phyloP scores from a whole-genome alignment of 2,797 vertebrate species.

The Paedocypris micromegethes region DNA sequence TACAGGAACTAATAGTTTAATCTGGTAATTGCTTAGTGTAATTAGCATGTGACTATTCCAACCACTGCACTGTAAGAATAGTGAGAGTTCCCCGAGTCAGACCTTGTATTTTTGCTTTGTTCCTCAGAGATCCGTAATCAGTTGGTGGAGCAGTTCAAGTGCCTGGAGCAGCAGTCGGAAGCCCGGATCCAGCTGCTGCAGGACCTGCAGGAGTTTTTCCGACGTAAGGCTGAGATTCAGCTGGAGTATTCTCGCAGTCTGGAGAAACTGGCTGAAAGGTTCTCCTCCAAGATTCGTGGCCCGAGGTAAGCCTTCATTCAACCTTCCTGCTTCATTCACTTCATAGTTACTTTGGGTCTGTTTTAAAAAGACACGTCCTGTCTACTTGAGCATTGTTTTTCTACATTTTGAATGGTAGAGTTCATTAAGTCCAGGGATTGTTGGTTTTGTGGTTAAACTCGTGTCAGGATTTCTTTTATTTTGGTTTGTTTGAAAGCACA shows the following conservation, averaged over 20 bases:
- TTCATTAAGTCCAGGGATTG: too few species aligned
- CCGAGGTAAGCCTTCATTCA: conserved; percentile 20
- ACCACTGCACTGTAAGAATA: neutral
- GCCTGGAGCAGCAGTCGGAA: conserved; percentile 96
- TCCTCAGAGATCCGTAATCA: conserved; percentile 90
- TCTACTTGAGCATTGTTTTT: too few species aligned
- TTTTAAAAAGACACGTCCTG: too few species aligned
- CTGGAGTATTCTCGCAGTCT: conserved; percentile 93
- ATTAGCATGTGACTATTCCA: too few species aligned
- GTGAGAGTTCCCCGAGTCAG: neutral
- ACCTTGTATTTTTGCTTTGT: conserved; percentile 43
- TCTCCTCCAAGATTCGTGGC: conserved; percentile 88
- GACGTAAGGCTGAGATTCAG: conserved; percentile 94
- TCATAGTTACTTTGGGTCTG: too few species aligned
- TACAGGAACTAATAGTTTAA: too few species aligned
- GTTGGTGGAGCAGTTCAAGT: conserved; percentile 96
- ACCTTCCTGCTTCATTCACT: too few species aligned
- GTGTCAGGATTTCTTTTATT: too few species aligned
- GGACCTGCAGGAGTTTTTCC: conserved; percentile 98
- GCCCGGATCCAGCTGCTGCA: conserved; percentile 92
- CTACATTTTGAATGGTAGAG: too few species aligned
- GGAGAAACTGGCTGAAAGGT: conserved; percentile 93
- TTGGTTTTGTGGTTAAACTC: too few species aligned
- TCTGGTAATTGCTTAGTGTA: too few species aligned
- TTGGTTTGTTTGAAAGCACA: too few species aligned